These are phyloP conservation scores for Sinocyclocheilus grahami DNA, from an alignment of 2,113 vertebrate genomes.

Conservation along the genomic window DNA sequence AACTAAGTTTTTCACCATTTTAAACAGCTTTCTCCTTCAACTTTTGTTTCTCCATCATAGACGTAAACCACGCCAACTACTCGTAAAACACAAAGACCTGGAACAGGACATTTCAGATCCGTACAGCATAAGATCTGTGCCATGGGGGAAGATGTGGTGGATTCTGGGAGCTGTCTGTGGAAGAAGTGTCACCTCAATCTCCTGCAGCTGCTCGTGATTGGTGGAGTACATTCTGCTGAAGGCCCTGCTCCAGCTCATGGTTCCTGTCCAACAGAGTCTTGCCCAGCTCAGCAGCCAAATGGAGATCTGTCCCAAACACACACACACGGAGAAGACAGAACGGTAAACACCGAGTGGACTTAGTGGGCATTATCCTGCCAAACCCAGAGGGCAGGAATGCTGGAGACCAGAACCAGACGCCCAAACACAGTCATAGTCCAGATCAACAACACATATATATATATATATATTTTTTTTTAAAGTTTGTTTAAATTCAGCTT, in stretches of 20 bases:
- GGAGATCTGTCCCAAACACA: constrained; percentile 87
- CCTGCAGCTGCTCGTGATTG: constrained; percentile 93
- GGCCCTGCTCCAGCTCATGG: constrained; percentile 90
- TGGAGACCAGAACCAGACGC: background rate
- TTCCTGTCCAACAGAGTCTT: constrained; percentile 93
- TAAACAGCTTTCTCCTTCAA: too few species aligned
- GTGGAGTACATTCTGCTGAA: constrained; percentile 91
- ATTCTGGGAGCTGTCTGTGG: background rate
- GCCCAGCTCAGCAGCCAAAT: constrained; percentile 95
- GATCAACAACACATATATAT: background rate
- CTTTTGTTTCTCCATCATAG: too few species aligned
- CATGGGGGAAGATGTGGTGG: background rate
- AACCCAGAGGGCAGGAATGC: background rate
- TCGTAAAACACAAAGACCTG: too few species aligned
- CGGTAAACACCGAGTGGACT: background rate
- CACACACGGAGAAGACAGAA: background rate
- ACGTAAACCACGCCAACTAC: too few species aligned
- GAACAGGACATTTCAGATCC: background rate
- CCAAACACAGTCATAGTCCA: background rate
- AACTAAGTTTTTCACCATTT: background rate
- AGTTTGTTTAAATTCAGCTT: too few species aligned
- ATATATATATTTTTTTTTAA: too few species aligned
- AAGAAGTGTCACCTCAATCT: constrained; percentile 86
- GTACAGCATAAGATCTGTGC: background rate
- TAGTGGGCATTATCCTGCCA: background rate